Base-by-base conservation (phyloP, 2,797 vertebrate genomes). In the Myotis vivesi region DNA sequence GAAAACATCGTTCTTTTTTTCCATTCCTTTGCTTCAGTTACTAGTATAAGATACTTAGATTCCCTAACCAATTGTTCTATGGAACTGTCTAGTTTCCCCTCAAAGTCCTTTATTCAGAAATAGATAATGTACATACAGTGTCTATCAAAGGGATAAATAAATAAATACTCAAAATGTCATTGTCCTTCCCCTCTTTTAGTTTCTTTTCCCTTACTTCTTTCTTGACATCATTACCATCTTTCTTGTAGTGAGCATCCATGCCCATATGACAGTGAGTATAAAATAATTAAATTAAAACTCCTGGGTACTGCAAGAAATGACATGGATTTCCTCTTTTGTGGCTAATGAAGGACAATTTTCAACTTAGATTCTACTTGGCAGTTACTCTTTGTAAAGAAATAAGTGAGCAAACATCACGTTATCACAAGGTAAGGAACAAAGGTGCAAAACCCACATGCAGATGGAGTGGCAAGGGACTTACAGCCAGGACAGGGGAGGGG, bases 61-160 rank as follows among this genome's bases (percentile, higher is more conserved):
- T 33, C 49, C 6, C 4, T 57, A 92, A 80, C 13, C 44, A 96
- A 28, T 25, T 46, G 8, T 79, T 86, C 5, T 73, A 19, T n/a
- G 30, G 20, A 66, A 68, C 22, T 68, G n/a, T 55, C 15, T 59
- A 51, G 20, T 62, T 80, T 28, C 23, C 33, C 33, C 22, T 94
- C 10, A 30, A 89, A 88, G 5, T 92, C 5, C 25, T 85, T 46
- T 92, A 20, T 79, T 93, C n/a, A 85, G 36, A 93, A 87, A 89
- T 44, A 71, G 36, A 38, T 66, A 57, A 53, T 59, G 33, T 69
- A n/a, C 23, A 23, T 38, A 44, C 6, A 53, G 22, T 86, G 59
- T 41, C 28, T 92, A 55, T 77, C 25, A 89, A 77, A 91, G 30
- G 33, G 30, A 41, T 51, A 46, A 19, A 75, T 53, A 41, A 11